Percentiles rank a stretch among this genome's conserved stretches.
These are phyloP conservation scores for Holothuria leucospilota DNA, from an alignment of 53 echinoderm and acorn worm species.

Conservation along the genomic window DNA sequence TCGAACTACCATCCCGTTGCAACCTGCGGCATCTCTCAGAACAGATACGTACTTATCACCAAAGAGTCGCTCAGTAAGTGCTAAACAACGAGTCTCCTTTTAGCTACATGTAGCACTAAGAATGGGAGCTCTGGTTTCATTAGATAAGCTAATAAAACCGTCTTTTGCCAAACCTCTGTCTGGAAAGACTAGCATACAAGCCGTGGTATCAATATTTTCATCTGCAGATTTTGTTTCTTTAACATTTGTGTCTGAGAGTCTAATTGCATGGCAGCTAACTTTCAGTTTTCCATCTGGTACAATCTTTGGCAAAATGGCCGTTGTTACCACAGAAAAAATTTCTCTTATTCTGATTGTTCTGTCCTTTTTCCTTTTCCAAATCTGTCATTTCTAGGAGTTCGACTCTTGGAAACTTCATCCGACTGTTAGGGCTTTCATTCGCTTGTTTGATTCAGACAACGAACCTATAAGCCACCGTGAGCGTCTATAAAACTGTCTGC, in stretches of 20 bases:
- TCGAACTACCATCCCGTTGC: slow-evolving; percentile 33
- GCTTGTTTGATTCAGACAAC: neutral
- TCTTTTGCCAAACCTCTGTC: neutral
- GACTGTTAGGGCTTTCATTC: too few species aligned
- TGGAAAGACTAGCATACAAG: neutral
- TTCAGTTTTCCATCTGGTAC: neutral
- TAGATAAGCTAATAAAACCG: neutral
- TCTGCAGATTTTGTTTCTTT: neutral
- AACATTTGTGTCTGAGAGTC: too few species aligned
- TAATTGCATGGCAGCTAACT: slow-evolving; percentile 16
- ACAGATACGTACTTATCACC: slow-evolving; percentile 24
- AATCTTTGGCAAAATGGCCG: slow-evolving; percentile 52
- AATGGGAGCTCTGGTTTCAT: neutral
- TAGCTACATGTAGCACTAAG: slow-evolving; percentile 17
- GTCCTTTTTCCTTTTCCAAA: neutral
- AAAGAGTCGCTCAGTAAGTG: slow-evolving; percentile 34
- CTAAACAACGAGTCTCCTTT: neutral
- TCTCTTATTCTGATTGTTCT: neutral
- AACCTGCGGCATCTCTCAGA: slow-evolving; percentile 42
- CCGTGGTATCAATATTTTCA: neutral
- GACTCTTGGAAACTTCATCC: neutral
- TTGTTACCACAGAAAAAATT: slow-evolving; percentile 31
- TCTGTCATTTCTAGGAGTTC: neutral
- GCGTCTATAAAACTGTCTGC: slow-evolving; percentile 14
- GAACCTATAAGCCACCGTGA: neutral